These are phyloP conservation scores for Hydroisotoma schaefferi DNA, from an alignment of 2,888 invertebrate species.

Conservation along the genomic window DNA sequence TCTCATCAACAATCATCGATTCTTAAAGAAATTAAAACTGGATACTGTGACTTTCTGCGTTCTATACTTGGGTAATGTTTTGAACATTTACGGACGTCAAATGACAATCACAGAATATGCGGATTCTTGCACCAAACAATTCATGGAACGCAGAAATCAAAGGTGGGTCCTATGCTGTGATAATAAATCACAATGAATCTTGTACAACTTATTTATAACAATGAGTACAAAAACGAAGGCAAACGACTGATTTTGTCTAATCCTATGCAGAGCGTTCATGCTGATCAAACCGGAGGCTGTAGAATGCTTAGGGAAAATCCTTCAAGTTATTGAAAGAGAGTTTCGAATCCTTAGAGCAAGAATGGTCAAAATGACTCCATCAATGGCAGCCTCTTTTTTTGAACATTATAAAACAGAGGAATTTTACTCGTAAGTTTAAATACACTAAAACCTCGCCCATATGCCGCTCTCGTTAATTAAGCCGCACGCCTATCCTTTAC, in stretches of 20 bases:
- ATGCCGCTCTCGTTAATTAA: no score
- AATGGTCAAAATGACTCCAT: constrained; percentile 65
- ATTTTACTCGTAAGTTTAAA: constrained; percentile 11
- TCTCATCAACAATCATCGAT: constrained; percentile 52
- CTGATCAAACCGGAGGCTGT: constrained; percentile 72
- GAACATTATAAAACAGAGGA: constrained; percentile 43
- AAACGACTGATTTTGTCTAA: not conserved
- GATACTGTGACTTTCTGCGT: constrained; percentile 51
- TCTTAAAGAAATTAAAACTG: constrained; percentile 52
- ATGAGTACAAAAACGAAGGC: not conserved
- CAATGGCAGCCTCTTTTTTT: constrained; percentile 65
- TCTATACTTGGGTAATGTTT: constrained; percentile 53
- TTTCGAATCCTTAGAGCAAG: constrained; percentile 65
- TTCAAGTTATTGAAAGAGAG: constrained; percentile 62
- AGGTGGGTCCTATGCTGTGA: no score
- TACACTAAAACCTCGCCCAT: no score
- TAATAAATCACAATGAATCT: not conserved
- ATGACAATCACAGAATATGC: constrained; percentile 54
- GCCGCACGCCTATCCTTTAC: no score
- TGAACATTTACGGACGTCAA: constrained; percentile 53
- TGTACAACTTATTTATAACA: not conserved
- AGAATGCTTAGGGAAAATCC: constrained; percentile 67
- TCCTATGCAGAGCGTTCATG: constrained; percentile 63
- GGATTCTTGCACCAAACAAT: constrained; percentile 53
- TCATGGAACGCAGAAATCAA: constrained; percentile 51